phyloP scores from a whole-genome alignment of 2,888 invertebrate genomes.

The Hyalella azteca region DNA sequence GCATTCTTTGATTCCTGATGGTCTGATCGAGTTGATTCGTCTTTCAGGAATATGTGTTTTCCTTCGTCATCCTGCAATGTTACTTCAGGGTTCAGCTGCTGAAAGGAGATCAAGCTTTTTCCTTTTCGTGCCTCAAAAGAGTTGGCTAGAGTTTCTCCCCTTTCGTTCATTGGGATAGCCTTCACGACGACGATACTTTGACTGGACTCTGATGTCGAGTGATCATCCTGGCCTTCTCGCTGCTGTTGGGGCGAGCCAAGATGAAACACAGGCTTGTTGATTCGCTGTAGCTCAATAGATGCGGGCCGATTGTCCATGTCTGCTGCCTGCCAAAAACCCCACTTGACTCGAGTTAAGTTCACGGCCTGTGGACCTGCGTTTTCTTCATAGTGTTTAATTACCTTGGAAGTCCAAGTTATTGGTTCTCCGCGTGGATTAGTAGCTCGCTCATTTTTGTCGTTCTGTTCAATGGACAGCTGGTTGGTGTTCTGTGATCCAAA shows the following conservation, averaged over 20 bases:
- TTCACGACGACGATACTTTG: neutral
- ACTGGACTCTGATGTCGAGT: neutral
- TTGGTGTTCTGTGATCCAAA: too few relatives aligned
- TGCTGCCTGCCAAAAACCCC: conserved; percentile 21
- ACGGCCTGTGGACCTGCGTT: neutral
- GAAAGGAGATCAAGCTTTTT: neutral
- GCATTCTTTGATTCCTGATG: too few relatives aligned
- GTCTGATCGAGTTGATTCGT: too few relatives aligned
- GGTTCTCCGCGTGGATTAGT: too few relatives aligned
- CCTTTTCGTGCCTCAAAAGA: neutral
- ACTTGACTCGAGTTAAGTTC: conserved; percentile 16
- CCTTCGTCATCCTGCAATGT: neutral
- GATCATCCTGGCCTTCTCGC: neutral
- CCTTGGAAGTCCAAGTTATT: too few relatives aligned
- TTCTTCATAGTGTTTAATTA: neutral
- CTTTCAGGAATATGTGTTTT: neutral
- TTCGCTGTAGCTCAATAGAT: neutral
- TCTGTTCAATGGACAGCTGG: too few relatives aligned
- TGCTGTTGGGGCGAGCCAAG: neutral
- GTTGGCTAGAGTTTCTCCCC: neutral
- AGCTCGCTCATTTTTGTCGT: neutral
- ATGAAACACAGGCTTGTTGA: neutral
- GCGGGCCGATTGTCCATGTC: conserved; percentile 27
- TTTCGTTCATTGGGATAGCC: conserved; percentile 12
- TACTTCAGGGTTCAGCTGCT: too few relatives aligned